Conservation (phyloP, 2,113 vertebrate species). For the Tursiops truncatus region DNA sequence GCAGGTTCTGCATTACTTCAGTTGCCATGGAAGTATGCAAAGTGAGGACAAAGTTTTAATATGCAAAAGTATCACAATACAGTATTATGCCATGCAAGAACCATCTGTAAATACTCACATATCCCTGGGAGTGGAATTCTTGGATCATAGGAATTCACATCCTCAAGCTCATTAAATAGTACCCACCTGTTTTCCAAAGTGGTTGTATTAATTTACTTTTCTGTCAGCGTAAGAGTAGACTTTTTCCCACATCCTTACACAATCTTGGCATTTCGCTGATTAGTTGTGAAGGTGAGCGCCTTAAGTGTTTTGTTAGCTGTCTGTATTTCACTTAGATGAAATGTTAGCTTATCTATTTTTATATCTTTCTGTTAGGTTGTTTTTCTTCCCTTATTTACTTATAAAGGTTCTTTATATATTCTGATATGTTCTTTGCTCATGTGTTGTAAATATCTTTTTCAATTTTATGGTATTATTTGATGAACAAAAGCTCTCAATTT, state of each 20-base stretch:
- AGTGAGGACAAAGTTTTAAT: neutral
- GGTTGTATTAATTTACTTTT: neutral
- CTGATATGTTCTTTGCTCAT: neutral
- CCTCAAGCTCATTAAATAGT: neutral
- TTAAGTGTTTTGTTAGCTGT: neutral
- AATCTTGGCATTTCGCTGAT: neutral
- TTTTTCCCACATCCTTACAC: neutral
- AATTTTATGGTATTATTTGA: neutral
- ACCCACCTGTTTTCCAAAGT: neutral
- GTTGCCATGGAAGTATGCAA: neutral
- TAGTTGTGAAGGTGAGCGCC: neutral
- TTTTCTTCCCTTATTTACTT: conserved; percentile 19
- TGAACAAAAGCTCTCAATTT: conserved; percentile 6
- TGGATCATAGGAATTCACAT: neutral
- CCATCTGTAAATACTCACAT: neutral
- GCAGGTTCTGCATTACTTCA: neutral
- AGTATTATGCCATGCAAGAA: neutral
- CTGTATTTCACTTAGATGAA: neutral
- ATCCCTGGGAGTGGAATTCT: neutral
- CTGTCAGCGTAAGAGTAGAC: neutral
- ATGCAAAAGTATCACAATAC: neutral
- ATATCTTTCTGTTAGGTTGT: neutral
- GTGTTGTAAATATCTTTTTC: neutral
- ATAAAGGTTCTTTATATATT: neutral
- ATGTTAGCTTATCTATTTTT: neutral